Conservation (phyloP, 2,113 vertebrate species). For the Craseonycteris thonglongyai region DNA sequence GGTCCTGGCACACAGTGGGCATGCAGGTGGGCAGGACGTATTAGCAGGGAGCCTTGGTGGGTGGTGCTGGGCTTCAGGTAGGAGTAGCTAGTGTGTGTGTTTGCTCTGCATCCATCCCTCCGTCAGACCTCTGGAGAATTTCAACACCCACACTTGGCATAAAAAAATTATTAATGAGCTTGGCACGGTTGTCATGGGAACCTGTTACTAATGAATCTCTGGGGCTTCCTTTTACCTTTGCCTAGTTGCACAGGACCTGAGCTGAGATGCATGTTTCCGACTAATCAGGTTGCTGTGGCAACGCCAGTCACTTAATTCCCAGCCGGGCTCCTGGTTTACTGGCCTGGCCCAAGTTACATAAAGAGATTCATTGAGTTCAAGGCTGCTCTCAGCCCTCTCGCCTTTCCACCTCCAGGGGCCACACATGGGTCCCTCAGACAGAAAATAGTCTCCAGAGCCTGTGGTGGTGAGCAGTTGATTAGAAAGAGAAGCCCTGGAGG, state of each 20-base stretch:
- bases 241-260: constrained; percentile 63
- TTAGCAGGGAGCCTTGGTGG: neutral
- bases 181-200: constrained; percentile 89
- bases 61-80: neutral
- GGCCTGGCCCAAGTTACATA: neutral
- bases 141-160: constrained; percentile 61
- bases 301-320: constrained; percentile 80
- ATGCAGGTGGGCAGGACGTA: neutral
- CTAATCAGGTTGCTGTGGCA: constrained; percentile 82
- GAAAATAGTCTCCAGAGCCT: accelerated
- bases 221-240: constrained; percentile 87
- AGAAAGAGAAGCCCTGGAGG: neutral
- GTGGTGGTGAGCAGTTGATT: neutral
- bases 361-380: neutral
- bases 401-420: neutral
- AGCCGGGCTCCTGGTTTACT: constrained; percentile 57
- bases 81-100: neutral
- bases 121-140: constrained; percentile 42
- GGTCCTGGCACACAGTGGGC: neutral
- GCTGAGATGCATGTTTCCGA: constrained; percentile 74
- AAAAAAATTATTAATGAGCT: constrained; percentile 82
- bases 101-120: neutral
- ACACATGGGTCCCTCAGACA: neutral
- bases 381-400: neutral
- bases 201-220: constrained; percentile 92